Evolutionary conservation across 2,797 vertebrate species (phyloP).

Genomic region (Pangasius djambal): DNA sequence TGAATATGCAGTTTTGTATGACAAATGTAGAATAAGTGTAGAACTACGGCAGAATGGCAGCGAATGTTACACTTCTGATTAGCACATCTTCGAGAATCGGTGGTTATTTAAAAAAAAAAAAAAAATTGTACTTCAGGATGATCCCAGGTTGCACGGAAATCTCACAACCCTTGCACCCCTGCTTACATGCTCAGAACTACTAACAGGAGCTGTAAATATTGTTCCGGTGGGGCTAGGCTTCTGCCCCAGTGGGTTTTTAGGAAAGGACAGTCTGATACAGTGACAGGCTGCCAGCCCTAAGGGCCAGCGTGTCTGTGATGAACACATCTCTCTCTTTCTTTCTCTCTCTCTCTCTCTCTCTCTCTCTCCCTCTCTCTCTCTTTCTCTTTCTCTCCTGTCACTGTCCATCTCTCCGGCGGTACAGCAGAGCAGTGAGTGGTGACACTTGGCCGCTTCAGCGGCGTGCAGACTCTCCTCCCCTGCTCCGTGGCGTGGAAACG

Average conservation of each 20-base stretch:
- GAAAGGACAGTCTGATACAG: constrained; percentile 58
- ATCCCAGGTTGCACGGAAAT: constrained; percentile 17
- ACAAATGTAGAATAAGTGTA: not conserved
- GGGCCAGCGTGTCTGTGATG: constrained; percentile 58
- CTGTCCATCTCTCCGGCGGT: constrained; percentile 59
- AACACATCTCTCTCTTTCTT: constrained; percentile 37
- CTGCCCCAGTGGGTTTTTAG: constrained; percentile 68
- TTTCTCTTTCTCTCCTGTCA: constrained; percentile 62
- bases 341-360: constrained; percentile 62
- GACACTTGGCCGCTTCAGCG: constrained; percentile 59
- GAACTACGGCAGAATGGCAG: not conserved
- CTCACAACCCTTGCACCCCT: not conserved
- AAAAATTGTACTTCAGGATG: not conserved
- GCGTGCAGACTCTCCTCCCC: constrained; percentile 28
- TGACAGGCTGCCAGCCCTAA: constrained; percentile 68
- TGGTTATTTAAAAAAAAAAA: not conserved
- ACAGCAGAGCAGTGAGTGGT: constrained; percentile 59
- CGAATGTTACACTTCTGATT: constrained; percentile 15
- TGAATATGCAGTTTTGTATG: constrained; percentile 16
- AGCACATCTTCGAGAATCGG: not conserved
- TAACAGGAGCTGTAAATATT: constrained; percentile 50
- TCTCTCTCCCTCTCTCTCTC: constrained; percentile 41
- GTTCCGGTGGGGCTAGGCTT: constrained; percentile 60
- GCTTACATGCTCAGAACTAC: not conserved
- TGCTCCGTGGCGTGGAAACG: constrained; percentile 60